phyloP scores from a whole-genome alignment of 2,888 invertebrate species.

The Hylaea fasciaria region DNA sequence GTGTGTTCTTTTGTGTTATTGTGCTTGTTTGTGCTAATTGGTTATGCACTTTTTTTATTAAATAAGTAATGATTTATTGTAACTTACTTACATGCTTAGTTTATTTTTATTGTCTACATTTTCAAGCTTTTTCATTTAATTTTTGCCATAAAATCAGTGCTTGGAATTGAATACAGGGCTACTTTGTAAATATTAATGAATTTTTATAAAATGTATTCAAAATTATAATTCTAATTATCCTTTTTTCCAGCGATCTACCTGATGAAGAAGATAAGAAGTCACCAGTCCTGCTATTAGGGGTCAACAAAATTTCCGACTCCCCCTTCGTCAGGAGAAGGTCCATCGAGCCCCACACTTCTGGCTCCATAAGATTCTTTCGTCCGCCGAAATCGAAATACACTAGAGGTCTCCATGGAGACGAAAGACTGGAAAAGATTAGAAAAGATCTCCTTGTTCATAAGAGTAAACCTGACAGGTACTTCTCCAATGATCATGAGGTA shows the following conservation, averaged over 20 bases:
- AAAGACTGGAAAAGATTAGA: conserved; percentile 76
- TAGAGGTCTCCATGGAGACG: conserved; percentile 76
- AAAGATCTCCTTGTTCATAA: conserved; percentile 77
- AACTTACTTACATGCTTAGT: not conserved
- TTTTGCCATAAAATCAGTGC: no score
- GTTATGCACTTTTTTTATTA: conserved; percentile 10
- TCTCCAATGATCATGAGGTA: conserved; percentile 71
- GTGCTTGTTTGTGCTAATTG: conserved; percentile 25
- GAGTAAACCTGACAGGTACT: conserved; percentile 74
- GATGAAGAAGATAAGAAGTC: conserved; percentile 86
- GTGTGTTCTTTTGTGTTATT: conserved; percentile 24
- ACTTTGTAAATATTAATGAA: no score
- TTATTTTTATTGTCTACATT: not conserved
- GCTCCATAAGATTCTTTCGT: conserved; percentile 76
- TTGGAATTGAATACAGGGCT: no score
- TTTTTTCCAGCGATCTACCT: conserved; percentile 85
- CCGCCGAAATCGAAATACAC: conserved; percentile 79
- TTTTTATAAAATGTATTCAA: no score
- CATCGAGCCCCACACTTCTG: conserved; percentile 68
- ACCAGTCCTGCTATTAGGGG: conserved; percentile 85
- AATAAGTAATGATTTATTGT: not conserved
- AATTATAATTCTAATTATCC: no score
- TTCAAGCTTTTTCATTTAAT: not conserved
- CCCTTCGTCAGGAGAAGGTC: conserved; percentile 76
- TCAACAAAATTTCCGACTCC: conserved; percentile 83